phyloP scores from a whole-genome alignment of 2,888 invertebrate species.

The Hypselothyrea guttata region DNA sequence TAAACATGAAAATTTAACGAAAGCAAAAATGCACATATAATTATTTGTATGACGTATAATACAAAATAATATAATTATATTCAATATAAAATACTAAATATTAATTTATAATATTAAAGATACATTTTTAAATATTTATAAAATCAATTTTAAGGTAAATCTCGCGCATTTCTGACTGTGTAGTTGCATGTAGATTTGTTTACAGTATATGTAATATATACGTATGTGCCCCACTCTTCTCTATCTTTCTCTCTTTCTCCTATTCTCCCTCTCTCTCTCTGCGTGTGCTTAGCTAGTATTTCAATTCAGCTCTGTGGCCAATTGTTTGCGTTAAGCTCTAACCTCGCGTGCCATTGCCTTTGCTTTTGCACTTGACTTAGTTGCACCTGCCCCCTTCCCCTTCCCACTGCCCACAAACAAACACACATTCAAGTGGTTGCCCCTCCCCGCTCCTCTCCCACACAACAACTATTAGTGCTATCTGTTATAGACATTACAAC shows the following conservation, averaged over 20 bases:
- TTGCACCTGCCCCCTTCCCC: background rate
- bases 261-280: background rate
- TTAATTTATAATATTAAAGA: too few relatives aligned
- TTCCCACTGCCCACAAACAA: too few relatives aligned
- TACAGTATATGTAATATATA: background rate
- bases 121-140: too few relatives aligned
- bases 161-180: background rate
- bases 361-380: constrained; percentile 52
- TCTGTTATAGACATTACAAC: background rate
- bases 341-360: constrained; percentile 47
- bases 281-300: constrained; percentile 15
- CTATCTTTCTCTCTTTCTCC: too few relatives aligned
- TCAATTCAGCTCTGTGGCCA: constrained; percentile 35
- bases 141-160: too few relatives aligned
- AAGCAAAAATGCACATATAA: too few relatives aligned
- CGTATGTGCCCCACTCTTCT: too few relatives aligned
- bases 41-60: too few relatives aligned
- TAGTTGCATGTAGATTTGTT: background rate
- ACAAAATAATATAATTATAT: too few relatives aligned
- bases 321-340: constrained; percentile 31
- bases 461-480: background rate
- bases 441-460: background rate
- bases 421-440: too few relatives aligned
- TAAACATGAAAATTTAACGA: too few relatives aligned
- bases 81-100: too few relatives aligned